These are phyloP conservation scores for Antechinus stuartii DNA, from an alignment of 2,113 vertebrate genomes.

Conservation along the genomic window DNA sequence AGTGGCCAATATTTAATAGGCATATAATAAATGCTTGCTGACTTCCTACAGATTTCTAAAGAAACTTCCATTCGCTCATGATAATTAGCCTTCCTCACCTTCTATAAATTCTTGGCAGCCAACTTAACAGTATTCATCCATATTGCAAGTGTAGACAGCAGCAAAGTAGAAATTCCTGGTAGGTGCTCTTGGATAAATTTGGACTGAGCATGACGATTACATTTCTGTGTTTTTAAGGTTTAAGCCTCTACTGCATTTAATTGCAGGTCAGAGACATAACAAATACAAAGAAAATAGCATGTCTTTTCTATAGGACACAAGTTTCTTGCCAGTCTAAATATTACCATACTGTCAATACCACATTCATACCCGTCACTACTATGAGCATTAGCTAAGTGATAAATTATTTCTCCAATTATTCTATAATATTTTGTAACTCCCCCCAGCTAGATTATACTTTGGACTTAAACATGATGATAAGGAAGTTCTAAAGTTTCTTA, in stretches of 20 bases:
- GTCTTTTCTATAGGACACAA: background rate
- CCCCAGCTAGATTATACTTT: background rate
- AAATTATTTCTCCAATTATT: background rate
- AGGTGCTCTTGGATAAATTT: background rate
- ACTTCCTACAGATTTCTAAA: background rate
- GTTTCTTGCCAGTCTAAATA: background rate
- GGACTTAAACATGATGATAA: background rate
- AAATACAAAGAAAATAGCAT: background rate
- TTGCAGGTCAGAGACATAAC: background rate
- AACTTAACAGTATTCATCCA: background rate
- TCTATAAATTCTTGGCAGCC: background rate
- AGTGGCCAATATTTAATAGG: background rate
- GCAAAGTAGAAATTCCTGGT: background rate
- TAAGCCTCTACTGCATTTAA: background rate
- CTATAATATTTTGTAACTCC: background rate
- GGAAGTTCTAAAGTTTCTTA: background rate
- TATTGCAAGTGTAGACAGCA: background rate
- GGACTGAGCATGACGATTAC: background rate
- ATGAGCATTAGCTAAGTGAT: background rate
- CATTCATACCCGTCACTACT: background rate
- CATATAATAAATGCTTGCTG: conserved; percentile 1
- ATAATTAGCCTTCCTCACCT: background rate
- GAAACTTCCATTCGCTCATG: background rate
- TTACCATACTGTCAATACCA: background rate
- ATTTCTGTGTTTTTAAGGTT: background rate